Evolutionary conservation across 2,113 vertebrate species (phyloP).

Genomic region (Oxyruncus cristatus): DNA sequence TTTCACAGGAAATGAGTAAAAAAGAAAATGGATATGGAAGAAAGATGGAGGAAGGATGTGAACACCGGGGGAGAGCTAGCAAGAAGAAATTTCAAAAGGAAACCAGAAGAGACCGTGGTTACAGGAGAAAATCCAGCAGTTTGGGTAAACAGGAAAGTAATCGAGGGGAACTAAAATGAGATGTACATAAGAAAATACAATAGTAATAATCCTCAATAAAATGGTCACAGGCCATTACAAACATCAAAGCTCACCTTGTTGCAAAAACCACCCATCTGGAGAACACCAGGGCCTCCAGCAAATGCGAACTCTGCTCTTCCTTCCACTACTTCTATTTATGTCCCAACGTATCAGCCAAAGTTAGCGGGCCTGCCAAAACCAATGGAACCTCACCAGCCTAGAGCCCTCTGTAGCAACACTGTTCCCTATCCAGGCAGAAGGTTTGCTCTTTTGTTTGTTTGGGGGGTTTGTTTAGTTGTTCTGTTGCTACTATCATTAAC

Average conservation of each 20-base stretch:
- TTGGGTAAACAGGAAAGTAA: background rate
- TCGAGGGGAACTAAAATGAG: background rate
- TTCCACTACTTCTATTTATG: background rate
- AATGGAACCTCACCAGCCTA: background rate
- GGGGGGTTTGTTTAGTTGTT: background rate
- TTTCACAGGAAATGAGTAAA: background rate
- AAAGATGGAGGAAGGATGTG: background rate
- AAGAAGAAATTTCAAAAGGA: background rate
- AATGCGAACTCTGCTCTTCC: background rate
- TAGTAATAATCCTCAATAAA: background rate
- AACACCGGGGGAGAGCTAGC: background rate
- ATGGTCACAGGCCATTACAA: background rate
- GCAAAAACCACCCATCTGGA: background rate
- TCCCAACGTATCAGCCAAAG: background rate
- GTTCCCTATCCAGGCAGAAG: background rate
- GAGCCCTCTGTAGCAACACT: background rate
- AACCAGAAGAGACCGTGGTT: background rate
- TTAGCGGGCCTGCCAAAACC: background rate
- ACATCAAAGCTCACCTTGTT: background rate
- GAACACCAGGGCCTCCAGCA: background rate
- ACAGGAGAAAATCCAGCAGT: background rate
- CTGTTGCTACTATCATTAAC: background rate
- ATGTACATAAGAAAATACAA: background rate
- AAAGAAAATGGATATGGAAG: background rate
- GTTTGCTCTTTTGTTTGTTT: background rate